Evolutionary conservation across 1,140 invertebrate genomes (phyloP).

Genomic region (Drosophila ironensis): DNA sequence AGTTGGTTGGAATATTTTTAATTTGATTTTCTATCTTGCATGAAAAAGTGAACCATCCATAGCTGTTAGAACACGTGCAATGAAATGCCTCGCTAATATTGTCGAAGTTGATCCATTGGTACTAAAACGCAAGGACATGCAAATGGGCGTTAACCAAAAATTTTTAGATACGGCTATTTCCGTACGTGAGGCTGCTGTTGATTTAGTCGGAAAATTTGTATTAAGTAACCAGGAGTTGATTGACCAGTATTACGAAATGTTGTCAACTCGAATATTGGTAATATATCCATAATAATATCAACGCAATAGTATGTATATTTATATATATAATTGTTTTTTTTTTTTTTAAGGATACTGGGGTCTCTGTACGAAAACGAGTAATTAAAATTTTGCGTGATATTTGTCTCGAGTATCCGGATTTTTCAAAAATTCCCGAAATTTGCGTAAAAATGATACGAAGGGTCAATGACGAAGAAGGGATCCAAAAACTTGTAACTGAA

Average conservation of each 20-base stretch:
- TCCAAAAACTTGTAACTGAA: constrained; percentile 98
- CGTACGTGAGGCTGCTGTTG: constrained; percentile 98
- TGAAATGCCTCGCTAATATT: constrained; percentile 99
- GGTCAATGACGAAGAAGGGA: constrained; percentile 98
- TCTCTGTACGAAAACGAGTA: constrained; percentile 98
- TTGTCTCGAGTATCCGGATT: constrained; percentile 98
- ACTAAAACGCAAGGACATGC: constrained; percentile 95
- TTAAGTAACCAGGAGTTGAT: constrained; percentile 97
- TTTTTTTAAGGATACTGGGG: constrained; percentile 93
- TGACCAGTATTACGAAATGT: constrained; percentile 98
- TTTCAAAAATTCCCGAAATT: constrained; percentile 98
- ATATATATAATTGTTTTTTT: constrained; percentile 11
- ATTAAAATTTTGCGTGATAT: constrained; percentile 99
- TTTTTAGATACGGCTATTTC: constrained; percentile 98
- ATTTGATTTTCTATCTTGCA: constrained; percentile 80
- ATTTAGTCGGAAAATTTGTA: constrained; percentile 99
- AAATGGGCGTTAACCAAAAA: constrained; percentile 96
- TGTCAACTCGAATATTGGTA: constrained; percentile 94
- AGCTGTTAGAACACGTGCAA: constrained; percentile 98
- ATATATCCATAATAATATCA: constrained; percentile 70
- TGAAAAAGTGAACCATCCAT: constrained; percentile 94
- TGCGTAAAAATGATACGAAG: constrained; percentile 99
- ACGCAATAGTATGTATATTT: no score
- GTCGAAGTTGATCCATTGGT: constrained; percentile 98
- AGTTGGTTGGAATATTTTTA: constrained; percentile 83